Percentiles rank a stretch among this genome's conserved stretches.
Conservation (phyloP, 2,113 vertebrate species). For the Zosterops japonicus region DNA sequence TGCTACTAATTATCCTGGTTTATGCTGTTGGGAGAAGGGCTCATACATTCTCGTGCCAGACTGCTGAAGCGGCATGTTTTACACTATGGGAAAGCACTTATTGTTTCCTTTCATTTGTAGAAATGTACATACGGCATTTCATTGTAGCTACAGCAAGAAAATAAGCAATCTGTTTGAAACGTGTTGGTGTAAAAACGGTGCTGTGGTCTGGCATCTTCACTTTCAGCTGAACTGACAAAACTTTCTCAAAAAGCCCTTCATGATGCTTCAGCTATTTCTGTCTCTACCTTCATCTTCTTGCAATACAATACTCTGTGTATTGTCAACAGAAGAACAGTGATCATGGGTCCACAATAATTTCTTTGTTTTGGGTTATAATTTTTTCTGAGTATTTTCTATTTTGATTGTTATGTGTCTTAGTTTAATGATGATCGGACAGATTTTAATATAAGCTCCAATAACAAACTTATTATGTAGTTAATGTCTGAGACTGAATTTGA, state of each 20-base stretch:
- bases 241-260: not conserved
- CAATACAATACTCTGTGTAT: not conserved
- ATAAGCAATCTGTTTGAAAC: not conserved
- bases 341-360: not conserved
- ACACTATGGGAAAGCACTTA: not conserved
- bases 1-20: not conserved
- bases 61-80: not conserved
- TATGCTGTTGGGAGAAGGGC: not conserved
- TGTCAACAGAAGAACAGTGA: not conserved
- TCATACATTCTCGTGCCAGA: not conserved
- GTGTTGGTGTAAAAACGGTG: not conserved
- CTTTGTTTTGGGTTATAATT: not conserved
- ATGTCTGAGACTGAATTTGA: not conserved
- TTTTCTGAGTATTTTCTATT: not conserved
- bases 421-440: not conserved
- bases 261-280: not conserved
- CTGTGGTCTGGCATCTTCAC: not conserved
- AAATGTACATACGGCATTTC: not conserved
- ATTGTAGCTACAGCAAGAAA: not conserved
- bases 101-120: conserved; percentile 4
- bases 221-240: not conserved
- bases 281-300: not conserved
- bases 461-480: not conserved
- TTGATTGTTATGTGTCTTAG: not conserved
- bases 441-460: not conserved